phyloP scores from a whole-genome alignment of 2,113 vertebrate genomes.

The Pavo muticus region DNA sequence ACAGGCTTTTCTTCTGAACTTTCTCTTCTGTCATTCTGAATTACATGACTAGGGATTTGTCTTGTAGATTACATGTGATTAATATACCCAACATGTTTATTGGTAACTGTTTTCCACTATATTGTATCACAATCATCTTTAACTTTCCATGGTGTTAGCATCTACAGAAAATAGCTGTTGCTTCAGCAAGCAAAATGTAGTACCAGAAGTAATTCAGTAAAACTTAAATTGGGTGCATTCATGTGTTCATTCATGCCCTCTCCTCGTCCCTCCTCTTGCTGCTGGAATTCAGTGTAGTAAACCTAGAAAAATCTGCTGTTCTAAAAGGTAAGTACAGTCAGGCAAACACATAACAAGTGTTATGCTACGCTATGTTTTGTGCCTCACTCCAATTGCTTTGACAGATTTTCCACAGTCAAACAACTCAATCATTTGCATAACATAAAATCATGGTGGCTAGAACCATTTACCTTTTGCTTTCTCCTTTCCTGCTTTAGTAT shows the following conservation, averaged over 20 bases:
- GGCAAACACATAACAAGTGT: neutral
- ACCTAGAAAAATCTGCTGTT: neutral
- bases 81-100: rapidly evolving
- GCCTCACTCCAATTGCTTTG: neutral
- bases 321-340: neutral
- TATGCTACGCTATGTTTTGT: neutral
- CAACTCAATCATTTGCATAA: neutral
- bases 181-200: neutral
- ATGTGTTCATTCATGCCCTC: neutral
- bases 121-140: neutral
- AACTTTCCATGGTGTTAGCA: neutral
- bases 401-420: neutral
- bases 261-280: neutral
- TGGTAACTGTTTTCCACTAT: neutral
- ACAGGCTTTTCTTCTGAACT: neutral
- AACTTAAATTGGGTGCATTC: neutral
- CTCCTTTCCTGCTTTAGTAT: constrained; percentile 86
- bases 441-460: neutral
- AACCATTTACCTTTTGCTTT: constrained; percentile 84
- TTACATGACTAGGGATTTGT: neutral
- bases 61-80: neutral
- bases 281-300: neutral
- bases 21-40: neutral
- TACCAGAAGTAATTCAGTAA: neutral
- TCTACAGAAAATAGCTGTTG: neutral